Conservation (phyloP, 2,888 invertebrate species). For the Clusia tigrina region DNA sequence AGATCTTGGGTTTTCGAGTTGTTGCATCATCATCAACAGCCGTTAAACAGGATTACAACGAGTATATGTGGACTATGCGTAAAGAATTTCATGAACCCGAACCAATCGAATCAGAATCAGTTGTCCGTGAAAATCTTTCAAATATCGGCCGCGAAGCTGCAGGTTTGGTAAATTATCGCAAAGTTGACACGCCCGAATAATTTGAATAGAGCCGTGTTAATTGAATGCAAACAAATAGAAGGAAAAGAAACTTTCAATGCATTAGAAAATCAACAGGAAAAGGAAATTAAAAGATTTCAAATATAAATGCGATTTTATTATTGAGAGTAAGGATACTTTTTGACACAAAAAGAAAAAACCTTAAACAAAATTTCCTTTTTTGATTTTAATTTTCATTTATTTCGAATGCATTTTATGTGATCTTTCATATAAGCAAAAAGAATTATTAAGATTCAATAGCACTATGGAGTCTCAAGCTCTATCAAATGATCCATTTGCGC, state of each 20-base stretch:
- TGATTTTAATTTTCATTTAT: slow-evolving; percentile 12
- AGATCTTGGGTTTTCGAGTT: slow-evolving; percentile 87
- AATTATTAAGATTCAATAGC: slow-evolving; percentile 20
- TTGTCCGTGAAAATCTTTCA: slow-evolving; percentile 71
- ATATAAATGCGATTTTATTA: not conserved
- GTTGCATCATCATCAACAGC: slow-evolving; percentile 87
- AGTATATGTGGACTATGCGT: slow-evolving; percentile 94
- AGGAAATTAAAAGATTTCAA: slow-evolving; percentile 28
- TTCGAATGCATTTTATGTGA: slow-evolving; percentile 12
- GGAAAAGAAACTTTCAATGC: slow-evolving; percentile 16
- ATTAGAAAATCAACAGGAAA: too few relatives aligned
- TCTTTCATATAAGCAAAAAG: slow-evolving; percentile 16
- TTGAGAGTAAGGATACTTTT: not conserved
- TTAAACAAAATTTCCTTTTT: too few relatives aligned
- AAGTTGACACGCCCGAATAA: slow-evolving; percentile 64
- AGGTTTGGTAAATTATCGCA: slow-evolving; percentile 61
- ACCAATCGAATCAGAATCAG: slow-evolving; percentile 67
- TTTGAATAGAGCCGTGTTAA: slow-evolving; percentile 14
- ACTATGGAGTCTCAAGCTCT: slow-evolving; percentile 35
- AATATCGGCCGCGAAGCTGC: slow-evolving; percentile 69
- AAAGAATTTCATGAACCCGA: slow-evolving; percentile 82
- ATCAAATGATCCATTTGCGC: slow-evolving; percentile 3
- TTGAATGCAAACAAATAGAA: not conserved
- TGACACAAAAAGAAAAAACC: not conserved
- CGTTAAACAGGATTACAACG: slow-evolving; percentile 87